Conservation (phyloP, 2,797 vertebrate genomes). For the Benthosema pterotum region DNA sequence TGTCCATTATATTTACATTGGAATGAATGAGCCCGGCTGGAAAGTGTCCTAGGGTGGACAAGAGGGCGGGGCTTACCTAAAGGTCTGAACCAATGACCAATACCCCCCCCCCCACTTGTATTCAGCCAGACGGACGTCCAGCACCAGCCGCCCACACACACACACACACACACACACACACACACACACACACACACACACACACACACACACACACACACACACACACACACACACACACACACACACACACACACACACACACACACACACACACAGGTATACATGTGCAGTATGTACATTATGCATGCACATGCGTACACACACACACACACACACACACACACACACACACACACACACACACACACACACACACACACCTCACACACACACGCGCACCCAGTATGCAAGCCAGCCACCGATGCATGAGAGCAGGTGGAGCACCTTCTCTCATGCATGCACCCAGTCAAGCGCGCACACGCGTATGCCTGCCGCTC, state of each 20-base stretch:
- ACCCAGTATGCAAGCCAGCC: background rate
- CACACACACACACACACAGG: background rate
- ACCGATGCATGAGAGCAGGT: too few relatives aligned
- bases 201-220: conserved; percentile 5
- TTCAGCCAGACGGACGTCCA: too few relatives aligned
- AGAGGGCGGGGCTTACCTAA: too few relatives aligned
- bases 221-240: background rate
- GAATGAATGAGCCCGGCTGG: too few relatives aligned
- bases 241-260: background rate
- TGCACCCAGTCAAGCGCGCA: background rate
- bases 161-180: conserved; percentile 14
- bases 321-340: background rate
- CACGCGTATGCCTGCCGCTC: background rate
- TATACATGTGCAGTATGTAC: too few relatives aligned
- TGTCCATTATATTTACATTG: too few relatives aligned
- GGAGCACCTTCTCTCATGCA: background rate
- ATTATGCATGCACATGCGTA: too few relatives aligned
- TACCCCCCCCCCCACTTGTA: too few relatives aligned
- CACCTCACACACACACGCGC: background rate
- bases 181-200: conserved; percentile 17
- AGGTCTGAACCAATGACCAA: too few relatives aligned
- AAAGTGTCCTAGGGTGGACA: too few relatives aligned
- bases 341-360: background rate
- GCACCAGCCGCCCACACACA: background rate
- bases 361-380: background rate